A percentile compares a stretch with the other conserved stretches of the same genome.
phyloP scores from a whole-genome alignment of 2,888 invertebrate species.

The Stramonita haemastoma region DNA sequence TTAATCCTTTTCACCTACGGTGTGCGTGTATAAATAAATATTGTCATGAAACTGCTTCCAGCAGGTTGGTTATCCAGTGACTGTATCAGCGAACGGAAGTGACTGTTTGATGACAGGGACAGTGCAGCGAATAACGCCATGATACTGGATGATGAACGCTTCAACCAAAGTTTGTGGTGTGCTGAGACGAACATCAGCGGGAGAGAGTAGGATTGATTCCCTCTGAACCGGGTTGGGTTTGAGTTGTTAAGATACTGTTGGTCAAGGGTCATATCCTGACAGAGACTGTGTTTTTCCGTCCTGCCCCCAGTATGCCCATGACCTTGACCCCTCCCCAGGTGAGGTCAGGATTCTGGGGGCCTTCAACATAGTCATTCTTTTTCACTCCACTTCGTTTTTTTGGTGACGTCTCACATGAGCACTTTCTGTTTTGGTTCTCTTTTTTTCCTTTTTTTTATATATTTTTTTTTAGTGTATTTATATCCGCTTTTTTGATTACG shows the following conservation, averaged over 20 bases:
- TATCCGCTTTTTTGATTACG: no score
- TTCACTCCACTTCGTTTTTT: neutral
- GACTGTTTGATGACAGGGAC: neutral
- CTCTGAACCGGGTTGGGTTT: neutral
- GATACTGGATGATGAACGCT: neutral
- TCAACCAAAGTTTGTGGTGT: neutral
- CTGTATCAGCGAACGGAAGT: neutral
- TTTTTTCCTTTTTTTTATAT: neutral
- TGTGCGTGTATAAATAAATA: no score
- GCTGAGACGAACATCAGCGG: neutral
- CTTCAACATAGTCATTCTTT: neutral
- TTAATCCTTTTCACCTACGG: no score
- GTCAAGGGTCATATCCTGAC: neutral
- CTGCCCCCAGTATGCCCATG: conserved; percentile 2
- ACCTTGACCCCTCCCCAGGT: neutral
- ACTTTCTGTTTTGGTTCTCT: neutral
- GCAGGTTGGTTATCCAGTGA: no score
- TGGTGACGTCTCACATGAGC: neutral
- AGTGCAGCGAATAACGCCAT: no score
- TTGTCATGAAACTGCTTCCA: no score
- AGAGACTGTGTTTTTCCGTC: neutral
- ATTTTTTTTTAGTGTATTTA: no score
- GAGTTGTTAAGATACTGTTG: neutral
- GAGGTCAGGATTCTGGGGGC: neutral
- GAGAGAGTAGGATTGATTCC: neutral